Percentiles rank a stretch among this genome's conserved stretches.
Evolutionary conservation across 2,113 vertebrate genomes (phyloP).

Genomic region (Centropus unirufus): DNA sequence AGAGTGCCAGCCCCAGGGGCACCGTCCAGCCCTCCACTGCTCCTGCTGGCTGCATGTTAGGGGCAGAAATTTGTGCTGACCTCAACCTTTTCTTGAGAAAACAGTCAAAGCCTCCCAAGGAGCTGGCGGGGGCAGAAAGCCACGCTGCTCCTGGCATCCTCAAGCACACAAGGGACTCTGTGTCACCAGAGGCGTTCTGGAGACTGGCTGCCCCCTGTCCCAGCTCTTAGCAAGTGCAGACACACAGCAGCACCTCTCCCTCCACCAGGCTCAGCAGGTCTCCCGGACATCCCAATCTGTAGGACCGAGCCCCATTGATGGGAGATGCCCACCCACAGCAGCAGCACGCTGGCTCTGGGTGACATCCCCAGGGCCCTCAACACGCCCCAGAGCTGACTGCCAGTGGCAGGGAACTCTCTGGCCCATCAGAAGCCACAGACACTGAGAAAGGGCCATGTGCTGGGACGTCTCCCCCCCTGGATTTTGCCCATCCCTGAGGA

Average conservation of each 20-base stretch:
- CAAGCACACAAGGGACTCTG: fast-evolving
- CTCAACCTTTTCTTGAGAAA: background rate
- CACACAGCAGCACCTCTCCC: background rate
- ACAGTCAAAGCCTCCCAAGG: background rate
- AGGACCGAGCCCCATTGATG: fast-evolving
- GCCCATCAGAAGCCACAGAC: background rate
- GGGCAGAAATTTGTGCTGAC: background rate
- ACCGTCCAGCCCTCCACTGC: background rate
- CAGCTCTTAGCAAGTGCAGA: background rate
- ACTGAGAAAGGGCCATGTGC: fast-evolving
- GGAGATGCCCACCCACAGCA: background rate
- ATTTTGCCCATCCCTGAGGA: background rate
- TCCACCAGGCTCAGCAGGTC: fast-evolving
- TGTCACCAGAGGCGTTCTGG: background rate
- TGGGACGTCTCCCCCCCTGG: background rate
- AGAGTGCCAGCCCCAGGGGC: fast-evolving
- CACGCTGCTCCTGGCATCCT: background rate
- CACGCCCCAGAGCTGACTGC: background rate
- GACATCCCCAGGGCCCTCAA: background rate
- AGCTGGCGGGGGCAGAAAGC: background rate
- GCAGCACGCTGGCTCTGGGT: background rate
- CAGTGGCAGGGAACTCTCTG: background rate
- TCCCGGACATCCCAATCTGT: background rate
- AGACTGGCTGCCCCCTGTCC: background rate
- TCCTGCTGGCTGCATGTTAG: fast-evolving